A percentile compares a stretch with the other conserved stretches of the same genome.
phyloP scores from a whole-genome alignment of 2,113 vertebrate species.

The Oxygymnocypris stewartii region DNA sequence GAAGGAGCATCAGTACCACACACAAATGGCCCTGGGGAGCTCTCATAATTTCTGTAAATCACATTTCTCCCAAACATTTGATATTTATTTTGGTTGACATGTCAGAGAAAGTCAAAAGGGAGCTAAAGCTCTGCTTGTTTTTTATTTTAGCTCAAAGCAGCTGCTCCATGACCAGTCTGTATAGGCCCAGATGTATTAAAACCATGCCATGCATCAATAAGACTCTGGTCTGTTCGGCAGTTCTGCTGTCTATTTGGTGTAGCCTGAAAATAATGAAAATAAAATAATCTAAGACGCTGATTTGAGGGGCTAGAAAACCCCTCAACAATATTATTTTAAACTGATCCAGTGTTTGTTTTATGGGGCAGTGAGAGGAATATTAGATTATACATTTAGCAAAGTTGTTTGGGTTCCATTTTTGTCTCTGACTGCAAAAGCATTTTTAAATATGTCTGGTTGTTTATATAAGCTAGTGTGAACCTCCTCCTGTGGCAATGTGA shows the following conservation, averaged over 20 bases:
- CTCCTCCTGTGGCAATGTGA: not conserved
- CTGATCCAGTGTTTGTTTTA: not conserved
- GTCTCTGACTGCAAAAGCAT: not conserved
- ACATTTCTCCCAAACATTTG: constrained; percentile 2
- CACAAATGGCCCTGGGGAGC: not conserved
- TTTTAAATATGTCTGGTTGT: not conserved
- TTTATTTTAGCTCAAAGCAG: not conserved
- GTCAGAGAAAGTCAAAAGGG: not conserved
- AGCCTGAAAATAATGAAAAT: not conserved
- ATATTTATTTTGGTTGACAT: constrained; percentile 9
- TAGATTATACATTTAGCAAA: not conserved
- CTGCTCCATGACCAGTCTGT: not conserved
- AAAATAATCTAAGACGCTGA: not conserved
- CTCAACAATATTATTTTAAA: not conserved
- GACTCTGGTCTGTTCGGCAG: not conserved
- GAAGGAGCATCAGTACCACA: constrained; percentile 32
- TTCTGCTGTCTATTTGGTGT: not conserved
- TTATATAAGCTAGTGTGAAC: not conserved
- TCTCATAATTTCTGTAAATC: not conserved
- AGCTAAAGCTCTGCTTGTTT: not conserved
- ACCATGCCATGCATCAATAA: not conserved
- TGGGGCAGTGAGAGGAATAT: not conserved
- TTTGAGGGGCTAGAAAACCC: not conserved
- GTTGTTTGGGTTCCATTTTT: not conserved
- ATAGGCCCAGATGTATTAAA: constrained; percentile 22